Evolutionary conservation across 2,797 vertebrate genomes (phyloP).

Genomic region (Naso thynnoides): DNA sequence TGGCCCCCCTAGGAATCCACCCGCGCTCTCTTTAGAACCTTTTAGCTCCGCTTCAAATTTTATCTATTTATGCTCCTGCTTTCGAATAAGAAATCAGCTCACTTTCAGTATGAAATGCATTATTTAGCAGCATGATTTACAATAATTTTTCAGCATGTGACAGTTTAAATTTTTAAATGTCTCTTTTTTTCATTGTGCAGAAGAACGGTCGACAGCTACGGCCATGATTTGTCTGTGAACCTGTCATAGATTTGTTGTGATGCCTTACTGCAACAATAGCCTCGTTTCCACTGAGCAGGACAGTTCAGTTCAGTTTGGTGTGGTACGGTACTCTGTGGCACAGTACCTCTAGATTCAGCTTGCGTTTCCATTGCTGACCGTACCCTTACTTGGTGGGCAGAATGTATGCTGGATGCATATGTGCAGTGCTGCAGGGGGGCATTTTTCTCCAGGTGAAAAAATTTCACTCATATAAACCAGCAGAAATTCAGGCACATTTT

Average conservation of each 20-base stretch:
- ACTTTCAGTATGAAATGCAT: constrained; percentile 69
- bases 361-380: no score
- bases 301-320: no score
- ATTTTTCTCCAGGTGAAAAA: no score
- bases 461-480: no score
- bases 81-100: constrained; percentile 77
- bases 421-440: no score
- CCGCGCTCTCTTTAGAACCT: constrained; percentile 80
- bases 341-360: no score
- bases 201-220: constrained; percentile 63
- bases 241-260: constrained; percentile 41
- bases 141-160: constrained; percentile 64
- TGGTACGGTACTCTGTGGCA: no score
- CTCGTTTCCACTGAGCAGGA: no score
- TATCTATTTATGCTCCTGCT: constrained; percentile 76
- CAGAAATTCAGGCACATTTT: no score
- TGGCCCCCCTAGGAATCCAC: constrained; percentile 81
- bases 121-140: constrained; percentile 62
- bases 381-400: no score
- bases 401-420: no score
- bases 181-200: constrained; percentile 40
- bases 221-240: constrained; percentile 53
- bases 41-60: constrained; percentile 77
- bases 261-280: no score
- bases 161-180: constrained; percentile 45